phyloP scores from a whole-genome alignment of 2,888 invertebrate genomes.

The Ypsolopha scabrella region DNA sequence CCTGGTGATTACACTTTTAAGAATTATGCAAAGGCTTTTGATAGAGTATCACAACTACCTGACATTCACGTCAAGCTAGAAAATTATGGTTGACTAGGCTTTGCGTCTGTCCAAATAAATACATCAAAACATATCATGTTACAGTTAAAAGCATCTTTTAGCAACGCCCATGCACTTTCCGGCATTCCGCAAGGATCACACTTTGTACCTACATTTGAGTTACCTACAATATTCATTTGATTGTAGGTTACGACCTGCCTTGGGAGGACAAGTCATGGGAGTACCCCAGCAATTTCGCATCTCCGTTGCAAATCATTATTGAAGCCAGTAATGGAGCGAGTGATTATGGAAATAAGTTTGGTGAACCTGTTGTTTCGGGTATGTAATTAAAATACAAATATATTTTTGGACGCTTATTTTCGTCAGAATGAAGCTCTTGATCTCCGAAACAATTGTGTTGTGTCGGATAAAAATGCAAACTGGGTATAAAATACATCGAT shows the following conservation, averaged over 20 bases:
- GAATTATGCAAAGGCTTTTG: not conserved
- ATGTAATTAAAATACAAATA: not conserved
- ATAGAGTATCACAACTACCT: no score
- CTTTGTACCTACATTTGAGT: no score
- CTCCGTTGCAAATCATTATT: slow-evolving; percentile 89
- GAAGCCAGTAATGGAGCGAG: slow-evolving; percentile 98
- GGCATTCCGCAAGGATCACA: no score
- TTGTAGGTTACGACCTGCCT: slow-evolving; percentile 80
- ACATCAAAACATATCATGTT: no score
- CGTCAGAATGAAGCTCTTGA: not conserved
- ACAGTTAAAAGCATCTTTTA: no score
- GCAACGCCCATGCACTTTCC: no score
- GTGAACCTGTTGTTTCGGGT: slow-evolving; percentile 87
- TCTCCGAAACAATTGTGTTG: not conserved
- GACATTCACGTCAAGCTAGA: no score
- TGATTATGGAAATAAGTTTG: slow-evolving; percentile 99
- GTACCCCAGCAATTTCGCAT: slow-evolving; percentile 93
- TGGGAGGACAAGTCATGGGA: slow-evolving; percentile 84
- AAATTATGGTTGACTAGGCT: no score
- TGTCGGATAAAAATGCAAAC: no score
- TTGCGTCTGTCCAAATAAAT: no score
- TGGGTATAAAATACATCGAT: no score
- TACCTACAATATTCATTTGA: no score
- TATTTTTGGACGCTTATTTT: not conserved
- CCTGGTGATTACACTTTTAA: slow-evolving; percentile 72